These are phyloP conservation scores for Mungos mungo DNA, from an alignment of 2,113 vertebrate genomes.

Conservation along the genomic window DNA sequence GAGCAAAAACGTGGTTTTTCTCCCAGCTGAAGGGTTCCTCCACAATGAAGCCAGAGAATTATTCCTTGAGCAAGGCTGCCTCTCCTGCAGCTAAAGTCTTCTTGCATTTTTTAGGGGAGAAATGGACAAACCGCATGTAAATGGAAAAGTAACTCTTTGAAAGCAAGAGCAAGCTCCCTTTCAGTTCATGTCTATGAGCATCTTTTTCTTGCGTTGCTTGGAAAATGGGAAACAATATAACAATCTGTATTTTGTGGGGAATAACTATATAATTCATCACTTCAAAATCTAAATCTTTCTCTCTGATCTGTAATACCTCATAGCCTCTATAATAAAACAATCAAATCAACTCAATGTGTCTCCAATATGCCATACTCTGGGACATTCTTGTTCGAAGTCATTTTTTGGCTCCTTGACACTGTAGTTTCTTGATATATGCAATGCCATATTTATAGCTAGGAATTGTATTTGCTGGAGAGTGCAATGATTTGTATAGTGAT, in stretches of 20 bases:
- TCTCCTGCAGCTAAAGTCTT: not conserved
- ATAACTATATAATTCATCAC: constrained; percentile 29
- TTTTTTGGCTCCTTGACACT: constrained; percentile 34
- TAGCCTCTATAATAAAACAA: constrained; percentile 37
- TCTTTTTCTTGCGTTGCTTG: constrained; percentile 26
- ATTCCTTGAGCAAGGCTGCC: constrained; percentile 10
- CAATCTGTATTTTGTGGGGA: constrained; percentile 36
- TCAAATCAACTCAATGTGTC: constrained; percentile 40
- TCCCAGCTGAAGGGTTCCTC: not conserved
- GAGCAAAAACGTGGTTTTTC: constrained; percentile 32
- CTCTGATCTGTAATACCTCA: constrained; percentile 48
- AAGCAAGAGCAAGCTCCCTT: constrained; percentile 28
- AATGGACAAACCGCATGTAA: not conserved
- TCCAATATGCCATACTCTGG: not conserved
- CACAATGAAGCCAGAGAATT: not conserved
- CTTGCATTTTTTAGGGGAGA: not conserved
- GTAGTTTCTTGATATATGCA: constrained; percentile 52
- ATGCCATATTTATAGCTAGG: constrained; percentile 47
- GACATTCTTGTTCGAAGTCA: constrained; percentile 49
- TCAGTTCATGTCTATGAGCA: constrained; percentile 27
- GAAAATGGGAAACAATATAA: constrained; percentile 51
- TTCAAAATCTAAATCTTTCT: constrained; percentile 51
- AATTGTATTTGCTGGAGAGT: constrained; percentile 51
- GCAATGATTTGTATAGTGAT: constrained; percentile 45
- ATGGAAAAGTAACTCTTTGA: constrained; percentile 45